Percentiles rank a stretch among this genome's conserved stretches.
These are phyloP conservation scores for Dasyurus viverrinus DNA, from an alignment of 2,113 vertebrate species.

Conservation along the genomic window DNA sequence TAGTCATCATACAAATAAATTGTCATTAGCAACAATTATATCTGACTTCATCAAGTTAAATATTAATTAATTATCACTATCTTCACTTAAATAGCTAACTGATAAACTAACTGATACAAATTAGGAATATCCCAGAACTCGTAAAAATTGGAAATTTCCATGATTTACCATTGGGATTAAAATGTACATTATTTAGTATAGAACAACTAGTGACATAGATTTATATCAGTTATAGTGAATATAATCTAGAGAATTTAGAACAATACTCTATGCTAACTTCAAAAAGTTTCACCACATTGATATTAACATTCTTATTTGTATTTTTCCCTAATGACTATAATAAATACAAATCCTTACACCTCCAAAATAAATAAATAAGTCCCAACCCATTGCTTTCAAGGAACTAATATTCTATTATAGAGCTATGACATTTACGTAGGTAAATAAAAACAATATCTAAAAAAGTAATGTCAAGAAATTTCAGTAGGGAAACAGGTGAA, in stretches of 20 bases:
- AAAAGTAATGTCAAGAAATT: not conserved
- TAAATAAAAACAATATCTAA: not conserved
- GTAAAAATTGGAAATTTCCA: conserved; percentile 49
- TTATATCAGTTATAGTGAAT: conserved; percentile 11
- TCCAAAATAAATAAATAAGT: not conserved
- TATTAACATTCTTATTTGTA: conserved; percentile 24
- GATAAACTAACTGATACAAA: not conserved
- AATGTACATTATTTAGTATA: conserved; percentile 56
- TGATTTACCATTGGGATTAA: conserved; percentile 62
- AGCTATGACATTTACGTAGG: not conserved
- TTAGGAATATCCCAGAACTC: conserved; percentile 54
- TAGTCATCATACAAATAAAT: conserved; percentile 70
- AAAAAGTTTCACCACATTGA: not conserved
- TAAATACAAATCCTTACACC: not conserved
- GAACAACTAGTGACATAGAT: conserved; percentile 42
- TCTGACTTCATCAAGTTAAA: conserved; percentile 71
- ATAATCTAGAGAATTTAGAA: conserved; percentile 39
- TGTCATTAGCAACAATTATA: conserved; percentile 65
- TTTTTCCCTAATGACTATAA: not conserved
- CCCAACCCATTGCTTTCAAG: not conserved
- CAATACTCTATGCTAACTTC: not conserved
- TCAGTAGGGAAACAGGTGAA: not conserved
- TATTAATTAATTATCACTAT: conserved; percentile 68
- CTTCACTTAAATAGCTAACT: conserved; percentile 69
- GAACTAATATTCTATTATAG: not conserved